Evolutionary conservation across 2,888 invertebrate genomes (phyloP).

Genomic region (Ditula angustiorana): DNA sequence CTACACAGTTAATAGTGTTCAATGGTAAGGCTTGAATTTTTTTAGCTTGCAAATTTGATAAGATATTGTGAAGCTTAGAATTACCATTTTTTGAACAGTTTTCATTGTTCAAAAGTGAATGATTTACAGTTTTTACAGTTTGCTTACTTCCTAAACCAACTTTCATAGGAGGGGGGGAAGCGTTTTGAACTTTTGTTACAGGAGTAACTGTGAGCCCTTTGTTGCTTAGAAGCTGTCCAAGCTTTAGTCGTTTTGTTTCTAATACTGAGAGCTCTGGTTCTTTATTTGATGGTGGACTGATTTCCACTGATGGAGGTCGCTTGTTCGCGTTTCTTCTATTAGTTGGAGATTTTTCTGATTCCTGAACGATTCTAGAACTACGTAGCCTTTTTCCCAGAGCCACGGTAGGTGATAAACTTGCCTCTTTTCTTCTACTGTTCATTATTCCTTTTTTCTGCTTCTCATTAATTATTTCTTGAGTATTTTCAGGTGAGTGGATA

Average conservation of each 20-base stretch:
- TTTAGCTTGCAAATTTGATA: slow-evolving; percentile 77
- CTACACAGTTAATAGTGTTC: slow-evolving; percentile 64
- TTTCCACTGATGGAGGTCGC: slow-evolving; percentile 61
- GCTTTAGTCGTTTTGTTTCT: slow-evolving; percentile 75
- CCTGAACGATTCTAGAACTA: slow-evolving; percentile 75
- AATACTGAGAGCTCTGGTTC: slow-evolving; percentile 68
- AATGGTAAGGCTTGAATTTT: slow-evolving; percentile 69
- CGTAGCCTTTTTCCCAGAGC: slow-evolving; percentile 74
- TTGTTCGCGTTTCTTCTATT: slow-evolving; percentile 64
- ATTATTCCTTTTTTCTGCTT: slow-evolving; percentile 61
- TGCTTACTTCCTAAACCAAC: slow-evolving; percentile 60
- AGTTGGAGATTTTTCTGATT: slow-evolving; percentile 62
- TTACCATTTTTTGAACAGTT: slow-evolving; percentile 83
- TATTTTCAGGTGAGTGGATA: slow-evolving; percentile 58
- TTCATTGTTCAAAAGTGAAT: slow-evolving; percentile 73
- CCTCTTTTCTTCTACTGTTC: slow-evolving; percentile 68
- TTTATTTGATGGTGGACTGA: slow-evolving; percentile 61
- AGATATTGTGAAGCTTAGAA: slow-evolving; percentile 79
- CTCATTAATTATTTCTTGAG: slow-evolving; percentile 63
- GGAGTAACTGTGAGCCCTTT: slow-evolving; percentile 73
- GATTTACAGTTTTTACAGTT: slow-evolving; percentile 62
- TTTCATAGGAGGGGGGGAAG: slow-evolving; percentile 61
- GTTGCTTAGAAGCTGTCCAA: slow-evolving; percentile 75
- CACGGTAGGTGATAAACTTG: slow-evolving; percentile 57
- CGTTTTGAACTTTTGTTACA: slow-evolving; percentile 59